Percentiles rank a stretch among this genome's conserved stretches.
Evolutionary conservation across 1,140 invertebrate genomes (phyloP).

Genomic region (Bombus fervidus): DNA sequence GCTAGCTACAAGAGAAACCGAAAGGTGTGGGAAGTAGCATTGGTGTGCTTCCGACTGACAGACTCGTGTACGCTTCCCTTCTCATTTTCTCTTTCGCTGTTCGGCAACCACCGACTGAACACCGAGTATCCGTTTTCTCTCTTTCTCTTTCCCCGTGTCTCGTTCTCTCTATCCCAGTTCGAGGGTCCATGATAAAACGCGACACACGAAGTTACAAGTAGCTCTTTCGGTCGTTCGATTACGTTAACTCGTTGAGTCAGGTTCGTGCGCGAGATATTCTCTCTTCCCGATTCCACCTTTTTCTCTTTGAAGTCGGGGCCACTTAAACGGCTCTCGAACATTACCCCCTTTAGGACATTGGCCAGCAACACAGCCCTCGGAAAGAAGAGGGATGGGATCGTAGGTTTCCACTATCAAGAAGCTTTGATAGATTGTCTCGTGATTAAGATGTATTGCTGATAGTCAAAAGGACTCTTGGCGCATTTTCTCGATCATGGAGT

Average conservation of each 20-base stretch:
- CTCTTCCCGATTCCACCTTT: neutral
- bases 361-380: neutral
- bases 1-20: slow-evolving; percentile 13
- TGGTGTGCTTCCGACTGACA: slow-evolving; percentile 40
- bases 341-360: slow-evolving; percentile 41
- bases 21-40: slow-evolving; percentile 15
- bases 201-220: slow-evolving; percentile 69
- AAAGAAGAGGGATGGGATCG: neutral
- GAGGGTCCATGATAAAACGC: slow-evolving; percentile 53
- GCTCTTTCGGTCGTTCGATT: slow-evolving; percentile 72
- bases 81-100: neutral
- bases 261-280: slow-evolving; percentile 56
- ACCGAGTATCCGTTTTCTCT: slow-evolving; percentile 21
- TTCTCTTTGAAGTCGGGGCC: neutral
- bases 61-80: slow-evolving; percentile 11
- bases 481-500: neutral
- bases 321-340: slow-evolving; percentile 46
- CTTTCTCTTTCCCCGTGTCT: neutral
- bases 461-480: neutral
- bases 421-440: slow-evolving; percentile 44
- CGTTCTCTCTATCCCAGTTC: neutral
- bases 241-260: slow-evolving; percentile 70
- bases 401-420: slow-evolving; percentile 21
- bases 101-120: neutral
- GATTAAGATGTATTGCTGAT: slow-evolving; percentile 26